A percentile compares a stretch with the other conserved stretches of the same genome.
These are phyloP conservation scores for Lithosia quadra DNA, from an alignment of 2,888 invertebrate genomes.

Conservation along the genomic window DNA sequence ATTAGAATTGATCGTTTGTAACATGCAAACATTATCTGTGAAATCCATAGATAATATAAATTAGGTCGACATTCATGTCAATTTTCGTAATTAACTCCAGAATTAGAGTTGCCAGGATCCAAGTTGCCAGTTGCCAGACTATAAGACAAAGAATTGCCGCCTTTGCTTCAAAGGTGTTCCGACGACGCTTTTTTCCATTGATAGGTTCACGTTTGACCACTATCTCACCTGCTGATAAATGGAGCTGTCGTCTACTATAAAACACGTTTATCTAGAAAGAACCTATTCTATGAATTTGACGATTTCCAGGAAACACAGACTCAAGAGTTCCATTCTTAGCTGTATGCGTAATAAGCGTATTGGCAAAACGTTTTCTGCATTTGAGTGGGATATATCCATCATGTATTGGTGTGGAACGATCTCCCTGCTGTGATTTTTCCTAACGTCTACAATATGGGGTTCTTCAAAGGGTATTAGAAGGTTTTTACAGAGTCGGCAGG, in stretches of 20 bases:
- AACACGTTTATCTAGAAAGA: background rate
- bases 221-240: background rate
- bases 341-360: no score
- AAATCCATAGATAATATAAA: slow-evolving; percentile 1
- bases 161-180: background rate
- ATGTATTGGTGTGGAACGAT: no score
- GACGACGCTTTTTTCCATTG: background rate
- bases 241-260: background rate
- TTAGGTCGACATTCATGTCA: background rate
- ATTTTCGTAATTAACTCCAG: slow-evolving; percentile 4
- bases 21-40: background rate
- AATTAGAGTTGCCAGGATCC: background rate
- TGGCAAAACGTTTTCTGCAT: no score
- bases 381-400: no score
- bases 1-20: no score
- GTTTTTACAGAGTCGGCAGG: no score
- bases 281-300: background rate
- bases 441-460: no score
- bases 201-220: background rate
- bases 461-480: no score
- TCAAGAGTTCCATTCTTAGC: no score
- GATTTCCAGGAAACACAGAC: background rate
- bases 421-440: no score
- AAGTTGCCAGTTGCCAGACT: background rate
- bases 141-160: background rate